Percentiles rank a stretch among this genome's conserved stretches.
These are phyloP conservation scores for Takifugu bimaculatus DNA, from an alignment of 2,113 vertebrate genomes.

Conservation along the genomic window DNA sequence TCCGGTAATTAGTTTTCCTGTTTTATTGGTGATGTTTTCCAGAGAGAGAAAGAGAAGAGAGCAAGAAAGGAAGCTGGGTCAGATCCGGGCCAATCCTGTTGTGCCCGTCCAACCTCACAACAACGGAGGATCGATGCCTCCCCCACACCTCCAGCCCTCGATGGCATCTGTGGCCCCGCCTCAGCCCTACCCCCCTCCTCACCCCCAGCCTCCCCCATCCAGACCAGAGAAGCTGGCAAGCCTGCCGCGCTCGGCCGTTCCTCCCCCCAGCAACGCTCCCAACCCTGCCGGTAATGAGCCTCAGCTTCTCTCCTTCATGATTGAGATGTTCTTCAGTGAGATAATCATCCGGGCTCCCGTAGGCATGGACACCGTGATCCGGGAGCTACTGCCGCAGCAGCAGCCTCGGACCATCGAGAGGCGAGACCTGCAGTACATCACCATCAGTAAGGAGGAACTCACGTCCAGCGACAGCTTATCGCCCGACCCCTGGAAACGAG, in stretches of 20 bases:
- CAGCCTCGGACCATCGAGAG: conserved; percentile 96
- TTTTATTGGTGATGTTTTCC: conserved; percentile 1
- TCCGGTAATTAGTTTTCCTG: too few relatives aligned
- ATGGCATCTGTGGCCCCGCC: conserved; percentile 50
- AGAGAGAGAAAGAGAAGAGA: conserved; percentile 91
- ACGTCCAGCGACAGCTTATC: conserved; percentile 90
- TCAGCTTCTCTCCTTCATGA: background rate
- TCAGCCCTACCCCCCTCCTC: conserved; percentile 73
- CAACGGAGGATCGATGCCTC: conserved; percentile 61
- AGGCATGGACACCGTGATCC: conserved; percentile 87
- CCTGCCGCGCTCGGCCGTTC: conserved; percentile 68
- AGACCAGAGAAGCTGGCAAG: conserved; percentile 81
- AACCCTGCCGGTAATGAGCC: conserved; percentile 58
- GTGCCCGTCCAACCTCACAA: conserved; percentile 68
- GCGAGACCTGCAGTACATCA: conserved; percentile 93
- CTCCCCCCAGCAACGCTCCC: conserved; percentile 49
- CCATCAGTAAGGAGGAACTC: conserved; percentile 90
- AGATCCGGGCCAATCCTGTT: conserved; percentile 79
- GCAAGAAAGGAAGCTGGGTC: conserved; percentile 92
- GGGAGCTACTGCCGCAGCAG: conserved; percentile 93
- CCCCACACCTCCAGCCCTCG: conserved; percentile 70
- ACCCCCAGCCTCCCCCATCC: conserved; percentile 61
- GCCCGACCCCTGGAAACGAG: conserved; percentile 96
- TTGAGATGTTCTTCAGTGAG: background rate
- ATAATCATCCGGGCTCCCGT: background rate